Percentiles rank a stretch among this genome's conserved stretches.
Conservation (phyloP, 1,140 invertebrate genomes). For the Aphelenchoides fujianensis region DNA sequence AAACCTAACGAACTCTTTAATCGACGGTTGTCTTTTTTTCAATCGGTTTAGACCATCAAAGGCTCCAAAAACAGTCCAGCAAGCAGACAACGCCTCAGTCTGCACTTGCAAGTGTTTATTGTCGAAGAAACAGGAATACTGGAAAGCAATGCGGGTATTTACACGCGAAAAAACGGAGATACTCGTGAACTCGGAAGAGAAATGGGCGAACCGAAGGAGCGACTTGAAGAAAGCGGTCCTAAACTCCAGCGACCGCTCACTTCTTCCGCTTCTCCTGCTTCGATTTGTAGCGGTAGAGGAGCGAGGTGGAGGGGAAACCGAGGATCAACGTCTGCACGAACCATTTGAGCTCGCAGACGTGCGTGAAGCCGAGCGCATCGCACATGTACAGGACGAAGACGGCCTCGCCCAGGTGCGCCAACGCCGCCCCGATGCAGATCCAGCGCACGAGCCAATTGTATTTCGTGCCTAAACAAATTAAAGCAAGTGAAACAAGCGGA, state of each 20-base stretch:
- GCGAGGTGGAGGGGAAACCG: conserved; percentile 44
- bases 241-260: not conserved
- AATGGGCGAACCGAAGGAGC: no score
- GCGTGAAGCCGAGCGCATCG: conserved; percentile 47
- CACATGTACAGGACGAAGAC: conserved; percentile 41
- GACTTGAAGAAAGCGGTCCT: not conserved
- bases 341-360: conserved; percentile 48
- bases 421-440: conserved; percentile 49
- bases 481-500: no score
- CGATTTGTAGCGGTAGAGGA: not conserved
- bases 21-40: no score
- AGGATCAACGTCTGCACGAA: conserved; percentile 54
- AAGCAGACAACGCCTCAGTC: no score
- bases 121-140: no score
- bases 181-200: no score
- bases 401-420: conserved; percentile 50
- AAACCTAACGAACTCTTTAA: no score
- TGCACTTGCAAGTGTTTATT: no score
- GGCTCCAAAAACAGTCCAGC: no score
- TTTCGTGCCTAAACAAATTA: conserved; percentile 34
- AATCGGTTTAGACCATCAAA: no score
- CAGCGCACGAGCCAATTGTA: conserved; percentile 30
- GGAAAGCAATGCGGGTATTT: no score
- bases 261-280: not conserved
- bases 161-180: not conserved